Evolutionary conservation across 2,797 vertebrate genomes (phyloP), one percentile per base, ranked within the genome.

Genomic region (Eospalax fontanierii): DNA sequence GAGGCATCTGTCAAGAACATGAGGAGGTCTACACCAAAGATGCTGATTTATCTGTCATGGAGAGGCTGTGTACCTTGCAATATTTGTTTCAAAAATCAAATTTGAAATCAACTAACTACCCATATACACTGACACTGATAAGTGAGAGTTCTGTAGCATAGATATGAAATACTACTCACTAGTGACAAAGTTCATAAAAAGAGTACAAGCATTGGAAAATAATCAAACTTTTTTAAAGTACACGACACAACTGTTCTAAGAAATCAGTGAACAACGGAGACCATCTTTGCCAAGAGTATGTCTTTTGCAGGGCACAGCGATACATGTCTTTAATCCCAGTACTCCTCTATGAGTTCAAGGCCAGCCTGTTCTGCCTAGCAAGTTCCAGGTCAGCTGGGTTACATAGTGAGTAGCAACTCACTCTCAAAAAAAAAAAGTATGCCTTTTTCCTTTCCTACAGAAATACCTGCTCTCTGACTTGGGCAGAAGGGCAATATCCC

Each of bases 21-120:
- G 5, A 71, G 86, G 46, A 85, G 54, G 35, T 43, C 18, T 35
- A 19, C 1, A 30, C 24, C 21, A 61, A 10, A 46, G 12, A 16
- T 35, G 33, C 40, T 43, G 8, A 46, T 70, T 22, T 40, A 81
- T 81, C 59, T 18, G 74, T 10, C 65, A 26, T 80, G 11, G 4
- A 81, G 24, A 94, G 87, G 10, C 18, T 70, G 61, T 4, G 15
- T 21, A 63, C 79, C 57, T 33, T 43, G 11, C 28, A 43, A 40
- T 33, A 81, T 30, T 81, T 35, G 85, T 68, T 97, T 95, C 12
- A 85, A 95, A 86, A 95, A 59, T 65, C 81, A 84, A 87, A 59
- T 16, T 91, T 35, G 10, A 81, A 91, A 74, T 68, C 63, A 80
- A 92, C 35, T 15, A 87, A 91, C 50, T 61, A 70, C 15, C 57